phyloP scores from a whole-genome alignment of 2,113 vertebrate species.

The Cervus canadensis region DNA sequence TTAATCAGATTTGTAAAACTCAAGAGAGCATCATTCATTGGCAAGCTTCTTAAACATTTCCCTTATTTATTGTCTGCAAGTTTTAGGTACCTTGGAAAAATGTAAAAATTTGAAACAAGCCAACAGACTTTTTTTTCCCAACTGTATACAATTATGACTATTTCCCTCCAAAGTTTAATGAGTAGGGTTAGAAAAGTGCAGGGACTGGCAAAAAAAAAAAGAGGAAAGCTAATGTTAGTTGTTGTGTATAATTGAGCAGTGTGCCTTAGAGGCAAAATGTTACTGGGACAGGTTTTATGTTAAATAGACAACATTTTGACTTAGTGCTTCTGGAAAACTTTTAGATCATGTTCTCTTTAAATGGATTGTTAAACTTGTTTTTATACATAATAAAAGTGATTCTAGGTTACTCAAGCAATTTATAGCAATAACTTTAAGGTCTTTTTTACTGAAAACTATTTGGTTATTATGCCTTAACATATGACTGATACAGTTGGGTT shows the following conservation, averaged over 20 bases:
- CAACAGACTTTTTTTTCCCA: background rate
- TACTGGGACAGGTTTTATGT: background rate
- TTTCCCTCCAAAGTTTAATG: background rate
- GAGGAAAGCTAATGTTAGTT: background rate
- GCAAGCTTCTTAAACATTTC: background rate
- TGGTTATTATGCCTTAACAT: background rate
- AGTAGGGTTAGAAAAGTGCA: background rate
- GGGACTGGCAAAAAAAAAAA: background rate
- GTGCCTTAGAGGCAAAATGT: background rate
- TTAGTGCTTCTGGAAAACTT: background rate
- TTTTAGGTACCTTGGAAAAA: conserved; percentile 28
- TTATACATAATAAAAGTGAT: background rate
- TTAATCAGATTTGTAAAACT: conserved; percentile 31
- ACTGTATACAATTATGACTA: background rate
- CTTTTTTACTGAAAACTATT: background rate
- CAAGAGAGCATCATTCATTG: background rate
- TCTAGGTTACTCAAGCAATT: background rate
- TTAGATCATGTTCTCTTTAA: background rate
- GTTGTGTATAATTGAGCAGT: background rate
- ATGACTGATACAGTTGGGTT: background rate
- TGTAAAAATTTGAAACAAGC: conserved; percentile 8
- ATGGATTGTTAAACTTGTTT: background rate
- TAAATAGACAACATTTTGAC: background rate
- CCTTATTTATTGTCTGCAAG: background rate
- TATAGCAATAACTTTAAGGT: background rate